These are phyloP conservation scores for Conger conger DNA, from an alignment of 2,113 vertebrate genomes.

Conservation along the genomic window DNA sequence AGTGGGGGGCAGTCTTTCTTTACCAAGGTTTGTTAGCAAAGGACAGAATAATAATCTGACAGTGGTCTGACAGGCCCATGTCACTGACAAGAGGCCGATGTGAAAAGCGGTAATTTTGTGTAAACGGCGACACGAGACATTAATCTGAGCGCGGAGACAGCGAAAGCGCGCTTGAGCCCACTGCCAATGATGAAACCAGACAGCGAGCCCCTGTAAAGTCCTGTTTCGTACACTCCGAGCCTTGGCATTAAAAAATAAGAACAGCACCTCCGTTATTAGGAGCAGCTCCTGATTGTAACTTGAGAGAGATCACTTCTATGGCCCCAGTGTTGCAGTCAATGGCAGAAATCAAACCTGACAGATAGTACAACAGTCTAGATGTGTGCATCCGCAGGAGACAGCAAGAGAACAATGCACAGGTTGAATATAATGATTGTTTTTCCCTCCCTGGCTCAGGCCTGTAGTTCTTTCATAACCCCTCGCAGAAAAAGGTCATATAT, in stretches of 20 bases:
- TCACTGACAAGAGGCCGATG: neutral
- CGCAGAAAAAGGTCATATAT: slow-evolving; percentile 60
- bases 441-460: slow-evolving; percentile 49
- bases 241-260: too few species aligned
- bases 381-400: slow-evolving; percentile 45
- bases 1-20: neutral
- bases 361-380: slow-evolving; percentile 11
- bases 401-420: slow-evolving; percentile 51
- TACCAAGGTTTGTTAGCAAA: neutral
- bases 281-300: slow-evolving; percentile 16
- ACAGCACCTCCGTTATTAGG: neutral
- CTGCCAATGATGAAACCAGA: neutral
- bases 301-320: slow-evolving; percentile 13
- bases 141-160: neutral
- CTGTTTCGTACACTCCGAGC: neutral
- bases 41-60: slow-evolving; percentile 14
- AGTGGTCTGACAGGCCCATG: slow-evolving; percentile 4
- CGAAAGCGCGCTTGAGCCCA: neutral
- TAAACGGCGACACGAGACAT: neutral
- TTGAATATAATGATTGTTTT: slow-evolving; percentile 58
- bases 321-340: neutral
- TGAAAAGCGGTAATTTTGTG: neutral
- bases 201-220: neutral
- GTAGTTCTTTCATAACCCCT: slow-evolving; percentile 57
- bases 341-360: slow-evolving; percentile 30